Conservation (phyloP, 2,797 vertebrate genomes). For the Esox masquinongy region DNA sequence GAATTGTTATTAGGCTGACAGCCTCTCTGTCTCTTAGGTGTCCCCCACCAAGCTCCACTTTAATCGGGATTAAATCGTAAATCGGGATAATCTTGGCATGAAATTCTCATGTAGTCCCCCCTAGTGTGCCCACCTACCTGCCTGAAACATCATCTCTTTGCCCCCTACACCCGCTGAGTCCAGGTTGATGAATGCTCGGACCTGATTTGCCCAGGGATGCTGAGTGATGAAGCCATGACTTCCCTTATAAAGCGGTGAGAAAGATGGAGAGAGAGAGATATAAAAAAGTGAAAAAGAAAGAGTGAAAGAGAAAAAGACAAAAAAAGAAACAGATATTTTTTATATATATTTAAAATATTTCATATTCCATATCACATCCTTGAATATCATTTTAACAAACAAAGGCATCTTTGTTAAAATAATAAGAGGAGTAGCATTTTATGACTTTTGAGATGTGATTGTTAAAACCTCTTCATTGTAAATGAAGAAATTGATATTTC, state of each 20-base stretch:
- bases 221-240: slow-evolving; percentile 99
- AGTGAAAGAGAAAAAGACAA: no score
- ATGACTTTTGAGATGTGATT: background rate
- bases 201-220: slow-evolving; percentile 90
- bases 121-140: slow-evolving; percentile 74
- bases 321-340: no score
- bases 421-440: background rate
- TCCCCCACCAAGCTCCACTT: no score
- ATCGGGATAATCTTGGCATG: no score
- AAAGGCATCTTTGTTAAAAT: background rate
- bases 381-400: background rate
- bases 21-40: no score
- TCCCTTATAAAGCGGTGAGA: slow-evolving; percentile 72
- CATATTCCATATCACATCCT: background rate
- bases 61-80: no score
- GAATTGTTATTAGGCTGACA: no score
- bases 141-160: slow-evolving; percentile 98
- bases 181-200: slow-evolving; percentile 95
- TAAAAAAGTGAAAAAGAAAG: no score
- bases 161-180: slow-evolving; percentile 97
- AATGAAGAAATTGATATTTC: no score
- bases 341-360: background rate
- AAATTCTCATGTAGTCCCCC: no score
- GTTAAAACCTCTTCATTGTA: background rate
- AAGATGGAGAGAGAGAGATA: no score